Evolutionary conservation across 2,113 vertebrate genomes (phyloP).

Genomic region (Calyptommatus sinebrachiatus): DNA sequence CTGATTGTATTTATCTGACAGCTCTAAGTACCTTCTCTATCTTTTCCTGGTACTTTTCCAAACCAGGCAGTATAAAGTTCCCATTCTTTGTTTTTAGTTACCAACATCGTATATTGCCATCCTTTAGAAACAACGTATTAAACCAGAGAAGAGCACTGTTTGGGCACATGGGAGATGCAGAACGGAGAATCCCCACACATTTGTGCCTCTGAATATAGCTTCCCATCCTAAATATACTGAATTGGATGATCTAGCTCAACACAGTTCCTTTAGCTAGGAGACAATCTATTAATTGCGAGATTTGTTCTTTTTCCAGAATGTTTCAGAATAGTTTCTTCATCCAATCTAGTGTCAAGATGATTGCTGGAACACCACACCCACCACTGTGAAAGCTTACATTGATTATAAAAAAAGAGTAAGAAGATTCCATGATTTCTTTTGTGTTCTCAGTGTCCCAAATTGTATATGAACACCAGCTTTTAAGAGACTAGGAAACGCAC

Average conservation of each 20-base stretch:
- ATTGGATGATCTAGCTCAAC: not conserved
- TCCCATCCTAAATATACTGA: not conserved
- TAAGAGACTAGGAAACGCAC: conserved; percentile 14
- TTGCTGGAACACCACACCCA: not conserved
- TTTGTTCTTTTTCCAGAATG: not conserved
- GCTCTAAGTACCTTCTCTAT: not conserved
- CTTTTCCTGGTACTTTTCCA: not conserved
- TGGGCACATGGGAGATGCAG: not conserved
- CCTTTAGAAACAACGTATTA: not conserved
- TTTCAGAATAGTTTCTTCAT: not conserved
- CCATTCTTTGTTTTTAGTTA: not conserved
- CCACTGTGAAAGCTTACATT: not conserved
- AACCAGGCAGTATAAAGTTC: not conserved
- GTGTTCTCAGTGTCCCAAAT: not conserved
- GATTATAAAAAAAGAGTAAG: not conserved
- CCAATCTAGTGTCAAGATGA: not conserved
- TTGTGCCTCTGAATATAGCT: not conserved
- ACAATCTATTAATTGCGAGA: not conserved
- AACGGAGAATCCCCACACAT: not conserved
- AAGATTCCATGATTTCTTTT: not conserved
- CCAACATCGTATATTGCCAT: not conserved
- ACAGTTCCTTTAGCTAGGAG: not conserved
- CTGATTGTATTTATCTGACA: not conserved
- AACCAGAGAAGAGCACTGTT: not conserved
- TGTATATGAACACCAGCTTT: not conserved